These are phyloP conservation scores for Narcine bancroftii DNA, from an alignment of 2,113 vertebrate species.

Conservation along the genomic window DNA sequence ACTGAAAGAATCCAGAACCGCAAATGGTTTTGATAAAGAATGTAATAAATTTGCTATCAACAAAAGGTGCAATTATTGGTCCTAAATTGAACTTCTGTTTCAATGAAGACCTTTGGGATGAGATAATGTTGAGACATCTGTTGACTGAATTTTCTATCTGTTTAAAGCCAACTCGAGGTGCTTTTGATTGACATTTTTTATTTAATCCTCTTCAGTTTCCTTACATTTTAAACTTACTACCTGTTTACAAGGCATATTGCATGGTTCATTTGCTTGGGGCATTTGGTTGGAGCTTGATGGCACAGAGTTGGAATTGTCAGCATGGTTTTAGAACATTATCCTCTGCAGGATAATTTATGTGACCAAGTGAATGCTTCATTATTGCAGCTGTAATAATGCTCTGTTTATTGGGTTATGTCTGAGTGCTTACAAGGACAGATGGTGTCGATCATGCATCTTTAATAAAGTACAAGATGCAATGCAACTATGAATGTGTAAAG, in stretches of 20 bases:
- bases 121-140: not conserved
- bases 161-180: not conserved
- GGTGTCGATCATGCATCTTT: conserved; percentile 16
- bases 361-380: not conserved
- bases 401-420: not conserved
- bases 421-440: not conserved
- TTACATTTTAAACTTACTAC: conserved; percentile 9
- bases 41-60: not conserved
- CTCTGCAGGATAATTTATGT: not conserved
- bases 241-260: not conserved
- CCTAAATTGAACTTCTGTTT: not conserved
- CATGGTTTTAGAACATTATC: not conserved
- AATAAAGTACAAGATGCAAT: not conserved
- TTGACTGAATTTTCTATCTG: not conserved
- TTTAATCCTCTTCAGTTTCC: not conserved
- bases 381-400: not conserved
- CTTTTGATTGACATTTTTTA: not conserved
- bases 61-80: not conserved
- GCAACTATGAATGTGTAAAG: not conserved
- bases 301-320: not conserved
- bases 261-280: not conserved
- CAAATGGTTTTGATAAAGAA: not conserved
- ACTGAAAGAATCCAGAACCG: not conserved
- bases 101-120: not conserved
- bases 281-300: not conserved